Conservation (phyloP, 1,140 invertebrate genomes). For the Panulirus ornatus region DNA sequence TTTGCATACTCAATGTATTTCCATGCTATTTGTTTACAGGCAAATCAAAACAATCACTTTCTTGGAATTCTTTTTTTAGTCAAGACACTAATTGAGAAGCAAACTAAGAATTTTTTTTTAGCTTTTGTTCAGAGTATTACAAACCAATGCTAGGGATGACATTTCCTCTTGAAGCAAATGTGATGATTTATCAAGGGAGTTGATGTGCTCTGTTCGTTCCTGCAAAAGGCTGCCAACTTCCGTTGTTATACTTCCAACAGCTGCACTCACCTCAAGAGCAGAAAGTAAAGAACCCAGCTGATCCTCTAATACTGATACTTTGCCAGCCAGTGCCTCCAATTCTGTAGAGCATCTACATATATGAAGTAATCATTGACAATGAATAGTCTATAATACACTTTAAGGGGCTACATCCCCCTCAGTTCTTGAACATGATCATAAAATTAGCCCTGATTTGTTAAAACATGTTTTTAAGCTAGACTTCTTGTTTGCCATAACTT, state of each 20-base stretch:
- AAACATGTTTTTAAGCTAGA: neutral
- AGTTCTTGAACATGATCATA: neutral
- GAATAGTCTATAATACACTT: neutral
- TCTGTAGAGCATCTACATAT: too few relatives aligned
- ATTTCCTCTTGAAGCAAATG: conserved; percentile 42
- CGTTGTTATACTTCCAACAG: conserved; percentile 46
- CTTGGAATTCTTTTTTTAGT: too few relatives aligned
- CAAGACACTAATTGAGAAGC: too few relatives aligned
- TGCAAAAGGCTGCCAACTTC: conserved; percentile 49
- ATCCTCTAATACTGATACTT: conserved; percentile 22
- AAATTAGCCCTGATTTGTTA: neutral
- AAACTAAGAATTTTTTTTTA: too few relatives aligned
- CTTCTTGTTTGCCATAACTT: too few relatives aligned
- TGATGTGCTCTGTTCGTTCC: conserved; percentile 23
- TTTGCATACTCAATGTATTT: too few relatives aligned
- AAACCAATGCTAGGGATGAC: conserved; percentile 35
- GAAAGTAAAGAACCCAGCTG: conserved; percentile 31
- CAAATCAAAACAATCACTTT: too few relatives aligned
- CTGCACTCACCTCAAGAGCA: conserved; percentile 48
- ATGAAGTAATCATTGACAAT: neutral
- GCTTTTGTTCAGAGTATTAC: too few relatives aligned
- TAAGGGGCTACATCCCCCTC: neutral
- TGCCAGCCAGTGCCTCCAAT: conserved; percentile 28
- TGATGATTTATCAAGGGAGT: conserved; percentile 34
- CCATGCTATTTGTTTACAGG: too few relatives aligned